Base-by-base conservation (phyloP, 2,888 invertebrate genomes). In the Oligia strigilis region DNA sequence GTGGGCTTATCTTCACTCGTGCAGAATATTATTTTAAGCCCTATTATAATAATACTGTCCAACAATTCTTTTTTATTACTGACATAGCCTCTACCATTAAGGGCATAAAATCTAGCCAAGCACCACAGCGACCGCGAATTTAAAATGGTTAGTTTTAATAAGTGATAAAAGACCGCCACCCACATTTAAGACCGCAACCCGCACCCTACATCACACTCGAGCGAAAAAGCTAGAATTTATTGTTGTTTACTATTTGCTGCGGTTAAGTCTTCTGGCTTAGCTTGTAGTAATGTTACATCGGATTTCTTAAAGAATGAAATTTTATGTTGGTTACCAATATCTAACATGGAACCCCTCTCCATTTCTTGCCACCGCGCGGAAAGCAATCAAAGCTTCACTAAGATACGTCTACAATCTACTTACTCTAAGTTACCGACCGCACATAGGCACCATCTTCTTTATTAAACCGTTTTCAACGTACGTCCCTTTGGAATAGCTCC, bases 131-230 rank as follows among this genome's bases (percentile, higher is more conserved):
- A 79, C 79, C 49, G 67, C 67, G 49, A 64, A 72, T 79, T 78
- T 62, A 78, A 80, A 69, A 69, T 52, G 58, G 14, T 58, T 80
- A 14, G 65, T 73, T 80, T 82, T 73, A 72, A 84, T 60, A 78
- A 72, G 81, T 70, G 74, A 73, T 69, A 64, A 65, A 80, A 73
- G 14, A 70, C 73, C 46, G 64, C 64, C 43, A 60, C 14, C 80
- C 73, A 19, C 40, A 46, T 65, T 74, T 36, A 60, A 79, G n/a
- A 74, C 82, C 82, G 23, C 85, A 49, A 71, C 46, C 74, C 74
- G 23, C 81, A 70, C 65, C 36, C 64, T 40, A 65, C 80, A 52
- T 74, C 65, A 70, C 70, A 73, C 52, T 65, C 40, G 19, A 40
- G 52, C 36, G 29, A 29, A 83, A 75, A 84, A 49, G 46, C 62